phyloP scores from a whole-genome alignment of 1,140 invertebrate genomes.

The Drosophila nebulosa region DNA sequence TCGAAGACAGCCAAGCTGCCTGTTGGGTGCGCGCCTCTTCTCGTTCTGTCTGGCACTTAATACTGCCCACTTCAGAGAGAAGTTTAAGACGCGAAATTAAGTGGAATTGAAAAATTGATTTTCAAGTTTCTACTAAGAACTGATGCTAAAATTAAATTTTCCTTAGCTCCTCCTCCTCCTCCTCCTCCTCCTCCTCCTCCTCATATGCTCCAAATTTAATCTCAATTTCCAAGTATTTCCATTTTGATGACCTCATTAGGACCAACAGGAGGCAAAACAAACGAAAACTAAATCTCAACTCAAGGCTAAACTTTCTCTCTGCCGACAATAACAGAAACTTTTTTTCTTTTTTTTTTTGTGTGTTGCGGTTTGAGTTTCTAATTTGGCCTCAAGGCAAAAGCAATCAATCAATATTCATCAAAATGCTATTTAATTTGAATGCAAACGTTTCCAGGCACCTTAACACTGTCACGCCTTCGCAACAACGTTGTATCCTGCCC shows the following conservation, averaged over 20 bases:
- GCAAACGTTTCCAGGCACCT: slow-evolving; percentile 36
- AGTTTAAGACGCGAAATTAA: slow-evolving; percentile 2
- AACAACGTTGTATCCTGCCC: not conserved
- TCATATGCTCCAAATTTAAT: not conserved
- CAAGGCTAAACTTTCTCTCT: slow-evolving; percentile 48
- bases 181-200: too few species aligned
- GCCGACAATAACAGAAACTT: slow-evolving; percentile 46
- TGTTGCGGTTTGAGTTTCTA: slow-evolving; percentile 65
- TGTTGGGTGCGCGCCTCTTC: not conserved
- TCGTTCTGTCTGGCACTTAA: not conserved
- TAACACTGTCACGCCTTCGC: slow-evolving; percentile 31
- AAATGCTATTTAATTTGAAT: slow-evolving; percentile 74
- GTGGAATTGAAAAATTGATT: slow-evolving; percentile 17
- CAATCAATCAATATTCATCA: slow-evolving; percentile 77
- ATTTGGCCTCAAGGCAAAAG: slow-evolving; percentile 65
- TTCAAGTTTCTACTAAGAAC: not conserved
- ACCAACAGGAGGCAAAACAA: not conserved
- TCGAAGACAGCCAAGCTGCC: not conserved
- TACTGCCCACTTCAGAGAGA: not conserved
- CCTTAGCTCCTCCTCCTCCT: too few species aligned
- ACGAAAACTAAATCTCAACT: slow-evolving; percentile 16
- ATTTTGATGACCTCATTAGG: not conserved
- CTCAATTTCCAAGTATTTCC: not conserved
- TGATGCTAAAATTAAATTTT: not conserved
- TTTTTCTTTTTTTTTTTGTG: too few species aligned